These are phyloP conservation scores for Teleiodes luculella DNA, from an alignment of 2,888 invertebrate species.

Conservation along the genomic window DNA sequence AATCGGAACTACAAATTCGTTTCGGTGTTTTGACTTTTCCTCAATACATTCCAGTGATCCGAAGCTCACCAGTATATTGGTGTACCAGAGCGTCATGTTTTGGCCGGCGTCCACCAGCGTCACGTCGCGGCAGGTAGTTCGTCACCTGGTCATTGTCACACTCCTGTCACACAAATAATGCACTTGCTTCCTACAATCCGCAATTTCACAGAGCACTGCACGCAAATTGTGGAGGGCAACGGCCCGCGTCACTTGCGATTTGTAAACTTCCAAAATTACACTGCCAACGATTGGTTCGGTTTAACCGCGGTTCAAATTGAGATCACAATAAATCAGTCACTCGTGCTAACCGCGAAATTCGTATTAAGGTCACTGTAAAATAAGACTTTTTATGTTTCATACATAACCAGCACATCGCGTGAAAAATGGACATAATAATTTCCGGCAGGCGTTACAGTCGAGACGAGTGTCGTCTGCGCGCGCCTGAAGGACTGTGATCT, in stretches of 20 bases:
- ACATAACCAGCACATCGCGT: not conserved
- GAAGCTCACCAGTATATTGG: conserved; percentile 70
- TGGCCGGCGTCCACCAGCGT: conserved; percentile 69
- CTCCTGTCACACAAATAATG: conserved; percentile 34
- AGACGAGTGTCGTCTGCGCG: conserved; percentile 57
- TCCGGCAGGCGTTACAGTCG: conserved; percentile 18
- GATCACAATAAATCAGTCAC: conserved; percentile 5
- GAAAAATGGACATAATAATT: not conserved
- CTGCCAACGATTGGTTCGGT: conserved; percentile 15
- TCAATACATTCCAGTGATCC: conserved; percentile 1
- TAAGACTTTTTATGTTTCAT: not conserved
- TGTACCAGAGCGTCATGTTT: conserved; percentile 76
- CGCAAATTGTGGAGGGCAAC: conserved; percentile 43
- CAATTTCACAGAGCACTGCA: conserved; percentile 28
- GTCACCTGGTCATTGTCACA: conserved; percentile 60
- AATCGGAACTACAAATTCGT: not conserved
- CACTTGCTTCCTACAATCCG: conserved; percentile 28
- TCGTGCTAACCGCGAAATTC: not conserved
- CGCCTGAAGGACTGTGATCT: conserved; percentile 49
- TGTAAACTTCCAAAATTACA: conserved; percentile 43
- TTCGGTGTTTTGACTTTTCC: conserved; percentile 4
- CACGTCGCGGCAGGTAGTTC: conserved; percentile 42
- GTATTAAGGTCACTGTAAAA: not conserved
- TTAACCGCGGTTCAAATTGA: conserved; percentile 14
- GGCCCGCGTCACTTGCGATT: conserved; percentile 35